Evolutionary conservation across 2,888 invertebrate genomes (phyloP), one percentile per base, ranked within the genome.

Genomic region (Nemotelus nigrinus): DNA sequence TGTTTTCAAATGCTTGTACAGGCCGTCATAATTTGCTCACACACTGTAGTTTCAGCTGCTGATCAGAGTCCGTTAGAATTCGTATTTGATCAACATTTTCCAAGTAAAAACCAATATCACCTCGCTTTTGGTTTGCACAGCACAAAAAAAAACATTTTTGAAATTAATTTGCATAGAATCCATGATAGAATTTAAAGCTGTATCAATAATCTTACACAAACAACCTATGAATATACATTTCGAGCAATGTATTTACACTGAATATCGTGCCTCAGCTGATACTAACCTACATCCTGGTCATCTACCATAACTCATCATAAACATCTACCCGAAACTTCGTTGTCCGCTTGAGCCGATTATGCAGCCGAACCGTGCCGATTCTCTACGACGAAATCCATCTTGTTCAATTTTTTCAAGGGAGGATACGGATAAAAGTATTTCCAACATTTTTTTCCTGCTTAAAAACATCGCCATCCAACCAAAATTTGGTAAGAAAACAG

Each of bases 391-490:
- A 53, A 5, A 4, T 74, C 47, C 72, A 72, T 72, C 58, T 58
- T 39, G 3, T 45, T 25, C 48, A 70, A 55, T 70, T 67, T 67
- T 43, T 70, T 70, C 43, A 43, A 60, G 50, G 44, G 74, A 74
- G 74, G 74, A 74, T 74, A 63, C 74, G 47, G 47, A 74, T 50
- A 60, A 63, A 63, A 57, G 41, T 7, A 53, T 63, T 74, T 74
- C 63, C n/a, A 57, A 7, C 7, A 2, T 41, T 7, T 63, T 74
- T 74, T 72, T 57, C 63, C 48, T 60, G 41, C 48, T 41, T 48
- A 3, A 39, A 44, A 63, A 48, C 25, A 4, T 10, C 25, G 2
- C 6, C 10, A 10, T 63, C 48, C 74, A 50, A 4, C 50, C 8
- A 39, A 4, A 74, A 74, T 6, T 60, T 5, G 60, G 74, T 74